Percentiles rank a stretch among this genome's conserved stretches.
Evolutionary conservation across 2,797 vertebrate species (phyloP).

Genomic region (Vespertilio murinus): DNA sequence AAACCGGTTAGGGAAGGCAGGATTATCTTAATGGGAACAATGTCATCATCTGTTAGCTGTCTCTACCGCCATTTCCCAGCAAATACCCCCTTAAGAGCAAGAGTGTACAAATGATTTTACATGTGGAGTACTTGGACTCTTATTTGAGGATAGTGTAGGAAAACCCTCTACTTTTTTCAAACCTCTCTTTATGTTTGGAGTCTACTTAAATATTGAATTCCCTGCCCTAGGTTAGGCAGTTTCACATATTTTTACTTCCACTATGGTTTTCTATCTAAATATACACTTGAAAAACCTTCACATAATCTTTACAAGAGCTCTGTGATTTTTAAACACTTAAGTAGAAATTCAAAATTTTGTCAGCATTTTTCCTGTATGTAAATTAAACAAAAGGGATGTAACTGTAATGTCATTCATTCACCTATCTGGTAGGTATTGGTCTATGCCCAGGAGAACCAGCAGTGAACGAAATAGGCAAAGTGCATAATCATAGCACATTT

Average conservation of each 20-base stretch:
- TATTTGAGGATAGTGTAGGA: background rate
- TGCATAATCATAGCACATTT: background rate
- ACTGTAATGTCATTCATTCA: background rate
- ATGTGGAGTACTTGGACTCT: background rate
- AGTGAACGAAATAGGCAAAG: constrained; percentile 12
- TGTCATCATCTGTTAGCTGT: background rate
- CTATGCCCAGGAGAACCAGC: background rate
- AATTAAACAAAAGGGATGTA: background rate
- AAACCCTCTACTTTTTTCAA: background rate
- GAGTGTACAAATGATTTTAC: background rate
- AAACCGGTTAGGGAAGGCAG: background rate
- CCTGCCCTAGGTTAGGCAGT: background rate
- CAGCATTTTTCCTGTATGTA: constrained; percentile 15
- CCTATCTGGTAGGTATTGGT: background rate
- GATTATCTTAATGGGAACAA: constrained; percentile 21
- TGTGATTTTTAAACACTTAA: background rate
- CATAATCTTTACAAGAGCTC: too few relatives aligned
- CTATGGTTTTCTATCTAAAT: background rate
- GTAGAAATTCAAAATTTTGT: background rate
- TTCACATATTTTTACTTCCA: constrained; percentile 3
- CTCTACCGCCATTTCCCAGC: background rate
- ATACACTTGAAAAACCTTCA: background rate
- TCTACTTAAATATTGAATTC: constrained; percentile 19
- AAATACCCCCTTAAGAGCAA: constrained; percentile 11
- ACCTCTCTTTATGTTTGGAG: constrained; percentile 1